Percentiles rank a stretch among this genome's conserved stretches.
Conservation (phyloP, 2,888 invertebrate genomes). For the Ichneumon xanthorius region DNA sequence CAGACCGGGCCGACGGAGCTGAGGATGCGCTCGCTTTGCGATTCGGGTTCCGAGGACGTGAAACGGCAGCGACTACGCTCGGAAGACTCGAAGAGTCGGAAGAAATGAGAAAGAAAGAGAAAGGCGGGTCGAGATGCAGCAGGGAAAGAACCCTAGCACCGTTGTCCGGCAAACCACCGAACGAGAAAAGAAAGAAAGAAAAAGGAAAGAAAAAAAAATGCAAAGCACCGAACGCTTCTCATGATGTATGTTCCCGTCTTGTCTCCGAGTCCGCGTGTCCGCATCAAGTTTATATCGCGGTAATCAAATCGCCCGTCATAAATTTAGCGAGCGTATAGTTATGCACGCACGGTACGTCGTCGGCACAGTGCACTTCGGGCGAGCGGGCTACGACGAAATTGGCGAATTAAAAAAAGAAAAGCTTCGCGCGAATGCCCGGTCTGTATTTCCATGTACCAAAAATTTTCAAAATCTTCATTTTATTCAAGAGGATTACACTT, state of each 20-base stretch:
- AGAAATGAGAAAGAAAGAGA: slow-evolving; percentile 52
- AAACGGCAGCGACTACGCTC: slow-evolving; percentile 39
- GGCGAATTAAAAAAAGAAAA: slow-evolving; percentile 65
- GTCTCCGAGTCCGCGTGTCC: slow-evolving; percentile 81
- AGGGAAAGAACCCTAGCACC: slow-evolving; percentile 65
- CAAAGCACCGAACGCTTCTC: slow-evolving; percentile 78
- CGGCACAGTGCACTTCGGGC: slow-evolving; percentile 56
- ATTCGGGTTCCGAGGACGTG: slow-evolving; percentile 48
- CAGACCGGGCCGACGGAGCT: slow-evolving; percentile 28
- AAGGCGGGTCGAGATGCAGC: slow-evolving; percentile 39
- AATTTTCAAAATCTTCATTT: background rate
- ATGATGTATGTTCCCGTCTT: slow-evolving; percentile 84
- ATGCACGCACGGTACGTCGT: slow-evolving; percentile 72
- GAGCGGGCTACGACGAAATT: slow-evolving; percentile 60
- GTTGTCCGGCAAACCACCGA: slow-evolving; percentile 72
- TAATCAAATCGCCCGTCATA: slow-evolving; percentile 84
- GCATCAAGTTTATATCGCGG: slow-evolving; percentile 84
- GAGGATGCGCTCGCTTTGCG: slow-evolving; percentile 40
- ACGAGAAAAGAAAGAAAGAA: slow-evolving; percentile 73
- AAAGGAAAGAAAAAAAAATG: slow-evolving; percentile 56
- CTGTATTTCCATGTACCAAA: slow-evolving; percentile 28
- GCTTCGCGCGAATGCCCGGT: slow-evolving; percentile 28
- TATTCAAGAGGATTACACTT: background rate
- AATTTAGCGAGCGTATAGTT: slow-evolving; percentile 75
- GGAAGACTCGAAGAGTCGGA: slow-evolving; percentile 37